Conservation (phyloP, 1,140 invertebrate genomes). For the Aphelenchoides fujianensis region DNA sequence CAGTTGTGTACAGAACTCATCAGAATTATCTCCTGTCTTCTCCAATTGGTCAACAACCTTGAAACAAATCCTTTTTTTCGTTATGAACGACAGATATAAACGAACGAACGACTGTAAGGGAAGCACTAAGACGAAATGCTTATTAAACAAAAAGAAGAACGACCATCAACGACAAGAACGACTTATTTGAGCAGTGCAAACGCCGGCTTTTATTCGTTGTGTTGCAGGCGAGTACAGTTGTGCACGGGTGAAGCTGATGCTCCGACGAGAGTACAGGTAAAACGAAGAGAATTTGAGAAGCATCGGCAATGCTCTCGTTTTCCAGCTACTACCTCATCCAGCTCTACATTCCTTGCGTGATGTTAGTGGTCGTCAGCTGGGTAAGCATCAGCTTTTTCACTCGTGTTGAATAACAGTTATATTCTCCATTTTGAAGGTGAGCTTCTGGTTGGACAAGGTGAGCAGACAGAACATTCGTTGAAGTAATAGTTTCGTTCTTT, state of each 20-base stretch:
- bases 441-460: constrained; percentile 82
- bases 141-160: not conserved
- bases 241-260: constrained; percentile 53
- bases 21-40: too few relatives aligned
- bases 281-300: constrained; percentile 27
- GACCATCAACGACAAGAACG: not conserved
- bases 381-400: too few relatives aligned
- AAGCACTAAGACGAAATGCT: not conserved
- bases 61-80: not conserved
- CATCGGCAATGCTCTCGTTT: too few relatives aligned
- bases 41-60: too few relatives aligned
- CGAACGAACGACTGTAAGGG: not conserved
- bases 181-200: too few relatives aligned
- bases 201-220: not conserved
- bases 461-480: constrained; percentile 18
- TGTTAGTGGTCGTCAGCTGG: constrained; percentile 83
- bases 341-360: constrained; percentile 62
- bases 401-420: too few relatives aligned
- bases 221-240: constrained; percentile 71
- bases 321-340: constrained; percentile 95
- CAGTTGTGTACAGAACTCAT: too few relatives aligned
- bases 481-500: constrained; percentile 22
- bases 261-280: constrained; percentile 65
- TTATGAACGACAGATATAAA: not conserved
- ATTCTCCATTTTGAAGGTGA: constrained; percentile 95